These are phyloP conservation scores for Lucilia cuprina DNA, from an alignment of 1,140 invertebrate genomes.

Conservation along the genomic window DNA sequence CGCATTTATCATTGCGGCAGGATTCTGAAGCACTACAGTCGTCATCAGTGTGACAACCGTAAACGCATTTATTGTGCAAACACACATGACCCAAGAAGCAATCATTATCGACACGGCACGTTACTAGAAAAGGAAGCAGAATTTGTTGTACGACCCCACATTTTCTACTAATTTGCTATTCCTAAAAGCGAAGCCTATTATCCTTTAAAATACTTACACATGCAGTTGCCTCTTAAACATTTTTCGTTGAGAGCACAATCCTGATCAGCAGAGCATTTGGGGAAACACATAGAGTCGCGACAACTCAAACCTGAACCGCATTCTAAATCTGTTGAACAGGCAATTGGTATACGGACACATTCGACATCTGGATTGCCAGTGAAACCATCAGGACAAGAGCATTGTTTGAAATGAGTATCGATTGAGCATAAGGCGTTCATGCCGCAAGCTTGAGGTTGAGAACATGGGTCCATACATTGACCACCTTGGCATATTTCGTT, in stretches of 20 bases:
- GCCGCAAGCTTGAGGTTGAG: conserved; percentile 79
- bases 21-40: conserved; percentile 85
- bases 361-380: conserved; percentile 85
- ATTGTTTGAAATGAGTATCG: conserved; percentile 79
- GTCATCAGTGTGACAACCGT: conserved; percentile 85
- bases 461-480: conserved; percentile 86
- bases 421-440: conserved; percentile 84
- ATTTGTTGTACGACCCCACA: not conserved
- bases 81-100: conserved; percentile 92
- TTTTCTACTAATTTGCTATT: not conserved
- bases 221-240: conserved; percentile 81
- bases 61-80: conserved; percentile 81
- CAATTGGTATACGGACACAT: conserved; percentile 83
- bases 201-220: conserved; percentile 68
- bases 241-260: conserved; percentile 91
- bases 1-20: conserved; percentile 80
- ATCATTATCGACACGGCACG: conserved; percentile 88
- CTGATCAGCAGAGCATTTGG: conserved; percentile 76
- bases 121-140: conserved; percentile 68
- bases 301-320: conserved; percentile 76
- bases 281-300: conserved; percentile 79
- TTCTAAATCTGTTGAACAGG: conserved; percentile 74
- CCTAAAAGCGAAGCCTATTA: not conserved
- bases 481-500: conserved; percentile 82
- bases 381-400: conserved; percentile 83